phyloP scores from a whole-genome alignment of 1,140 invertebrate genomes.

The Anadara kagoshimensis region DNA sequence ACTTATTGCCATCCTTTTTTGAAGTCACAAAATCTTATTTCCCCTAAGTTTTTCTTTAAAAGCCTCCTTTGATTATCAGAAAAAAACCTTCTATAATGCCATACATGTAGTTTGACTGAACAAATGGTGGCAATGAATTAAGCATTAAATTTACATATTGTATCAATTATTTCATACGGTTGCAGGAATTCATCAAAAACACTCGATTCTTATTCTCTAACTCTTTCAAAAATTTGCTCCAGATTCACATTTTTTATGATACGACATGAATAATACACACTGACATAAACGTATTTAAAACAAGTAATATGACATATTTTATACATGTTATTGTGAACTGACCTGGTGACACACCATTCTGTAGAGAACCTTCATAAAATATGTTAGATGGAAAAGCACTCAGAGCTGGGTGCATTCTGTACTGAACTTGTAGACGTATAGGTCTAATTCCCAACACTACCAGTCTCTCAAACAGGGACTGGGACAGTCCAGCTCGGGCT shows the following conservation, averaged over 20 bases:
- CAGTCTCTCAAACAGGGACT: constrained; percentile 97
- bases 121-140: too few relatives aligned
- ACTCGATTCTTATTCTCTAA: too few relatives aligned
- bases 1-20: too few relatives aligned
- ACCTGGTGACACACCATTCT: constrained; percentile 97
- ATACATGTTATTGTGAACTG: constrained; percentile 25
- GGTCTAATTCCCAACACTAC: constrained; percentile 88
- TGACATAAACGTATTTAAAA: background rate
- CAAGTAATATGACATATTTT: background rate
- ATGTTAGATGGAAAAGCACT: constrained; percentile 99
- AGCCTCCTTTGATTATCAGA: too few relatives aligned
- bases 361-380: constrained; percentile 98
- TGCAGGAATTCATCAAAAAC: too few relatives aligned
- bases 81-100: too few relatives aligned
- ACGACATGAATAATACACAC: background rate
- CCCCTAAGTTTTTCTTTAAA: too few relatives aligned
- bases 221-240: too few relatives aligned
- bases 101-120: too few relatives aligned
- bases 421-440: constrained; percentile 86
- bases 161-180: too few relatives aligned
- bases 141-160: too few relatives aligned
- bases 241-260: background rate
- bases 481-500: constrained; percentile 95
- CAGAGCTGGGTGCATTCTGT: constrained; percentile 97
- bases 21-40: too few relatives aligned